Evolutionary conservation across 2,797 vertebrate species (phyloP).

Genomic region (Malacoraja senta): DNA sequence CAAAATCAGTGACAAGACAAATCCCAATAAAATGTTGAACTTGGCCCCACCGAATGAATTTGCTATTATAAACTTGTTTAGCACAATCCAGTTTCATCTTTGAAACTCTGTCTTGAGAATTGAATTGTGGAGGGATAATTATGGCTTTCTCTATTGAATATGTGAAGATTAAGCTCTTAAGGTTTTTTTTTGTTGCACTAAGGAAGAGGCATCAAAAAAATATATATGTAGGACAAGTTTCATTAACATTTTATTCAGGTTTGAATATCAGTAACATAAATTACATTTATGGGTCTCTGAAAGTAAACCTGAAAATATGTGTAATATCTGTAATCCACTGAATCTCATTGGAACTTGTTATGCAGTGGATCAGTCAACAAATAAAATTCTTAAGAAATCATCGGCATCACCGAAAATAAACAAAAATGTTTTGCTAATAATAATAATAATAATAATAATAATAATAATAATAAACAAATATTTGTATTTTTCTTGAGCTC

Average conservation of each 20-base stretch:
- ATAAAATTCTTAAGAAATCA: not conserved
- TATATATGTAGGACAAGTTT: not conserved
- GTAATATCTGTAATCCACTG: not conserved
- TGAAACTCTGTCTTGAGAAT: not conserved
- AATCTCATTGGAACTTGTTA: not conserved
- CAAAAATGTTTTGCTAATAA: not conserved
- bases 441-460: not conserved
- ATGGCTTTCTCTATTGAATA: not conserved
- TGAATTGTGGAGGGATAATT: not conserved
- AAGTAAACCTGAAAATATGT: not conserved
- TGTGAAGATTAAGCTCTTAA: not conserved
- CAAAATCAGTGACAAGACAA: not conserved
- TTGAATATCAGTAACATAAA: not conserved
- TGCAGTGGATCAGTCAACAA: not conserved
- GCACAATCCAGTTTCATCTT: not conserved
- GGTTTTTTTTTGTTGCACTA: too few species aligned
- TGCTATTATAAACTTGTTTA: not conserved
- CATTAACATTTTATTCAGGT: not conserved
- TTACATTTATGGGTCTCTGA: not conserved
- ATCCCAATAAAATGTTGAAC: not conserved
- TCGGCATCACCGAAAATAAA: not conserved
- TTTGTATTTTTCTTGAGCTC: not conserved
- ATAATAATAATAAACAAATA: conserved; percentile 8
- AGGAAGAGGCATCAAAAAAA: not conserved
- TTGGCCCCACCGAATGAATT: too few species aligned